Evolutionary conservation across 2,797 vertebrate species (phyloP).

Genomic region (Myoxocephalus aenaeus): DNA sequence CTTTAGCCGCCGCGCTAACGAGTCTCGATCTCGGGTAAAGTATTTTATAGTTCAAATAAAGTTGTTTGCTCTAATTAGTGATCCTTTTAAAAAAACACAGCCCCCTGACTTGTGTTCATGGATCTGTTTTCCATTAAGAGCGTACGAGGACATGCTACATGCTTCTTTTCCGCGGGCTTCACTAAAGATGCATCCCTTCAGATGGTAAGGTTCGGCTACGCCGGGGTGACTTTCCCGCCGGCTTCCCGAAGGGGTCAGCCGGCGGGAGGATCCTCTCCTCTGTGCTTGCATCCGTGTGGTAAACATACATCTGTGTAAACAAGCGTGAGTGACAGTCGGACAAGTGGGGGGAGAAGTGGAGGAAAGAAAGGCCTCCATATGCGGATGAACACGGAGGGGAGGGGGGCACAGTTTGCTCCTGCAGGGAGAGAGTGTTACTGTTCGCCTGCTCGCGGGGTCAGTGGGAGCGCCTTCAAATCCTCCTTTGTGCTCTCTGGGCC

Average conservation of each 20-base stretch:
- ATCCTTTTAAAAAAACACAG: slow-evolving; percentile 21
- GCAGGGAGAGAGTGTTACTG: background rate
- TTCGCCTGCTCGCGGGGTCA: slow-evolving; percentile 66
- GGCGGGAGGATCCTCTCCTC: slow-evolving; percentile 65
- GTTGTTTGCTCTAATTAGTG: slow-evolving; percentile 41
- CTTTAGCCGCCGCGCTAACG: slow-evolving; percentile 39
- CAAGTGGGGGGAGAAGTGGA: slow-evolving; percentile 36
- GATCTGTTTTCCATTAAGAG: slow-evolving; percentile 80
- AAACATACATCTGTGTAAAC: slow-evolving; percentile 85
- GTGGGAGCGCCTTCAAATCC: slow-evolving; percentile 73
- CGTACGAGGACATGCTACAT: slow-evolving; percentile 33
- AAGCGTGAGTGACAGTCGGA: slow-evolving; percentile 67
- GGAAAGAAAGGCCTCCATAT: slow-evolving; percentile 52
- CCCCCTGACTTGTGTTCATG: slow-evolving; percentile 27
- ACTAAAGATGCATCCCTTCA: slow-evolving; percentile 78
- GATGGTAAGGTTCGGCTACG: slow-evolving; percentile 69
- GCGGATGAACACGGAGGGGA: slow-evolving; percentile 56
- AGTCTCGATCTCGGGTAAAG: slow-evolving; percentile 38
- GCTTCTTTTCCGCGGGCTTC: slow-evolving; percentile 57
- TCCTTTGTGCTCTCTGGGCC: slow-evolving; percentile 70
- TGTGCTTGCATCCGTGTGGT: slow-evolving; percentile 63
- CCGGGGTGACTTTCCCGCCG: slow-evolving; percentile 55
- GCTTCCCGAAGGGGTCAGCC: slow-evolving; percentile 38
- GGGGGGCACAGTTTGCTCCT: slow-evolving; percentile 25
- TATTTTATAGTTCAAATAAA: slow-evolving; percentile 35